Evolutionary conservation across 2,888 invertebrate genomes (phyloP).

Genomic region (Carcina quercana): DNA sequence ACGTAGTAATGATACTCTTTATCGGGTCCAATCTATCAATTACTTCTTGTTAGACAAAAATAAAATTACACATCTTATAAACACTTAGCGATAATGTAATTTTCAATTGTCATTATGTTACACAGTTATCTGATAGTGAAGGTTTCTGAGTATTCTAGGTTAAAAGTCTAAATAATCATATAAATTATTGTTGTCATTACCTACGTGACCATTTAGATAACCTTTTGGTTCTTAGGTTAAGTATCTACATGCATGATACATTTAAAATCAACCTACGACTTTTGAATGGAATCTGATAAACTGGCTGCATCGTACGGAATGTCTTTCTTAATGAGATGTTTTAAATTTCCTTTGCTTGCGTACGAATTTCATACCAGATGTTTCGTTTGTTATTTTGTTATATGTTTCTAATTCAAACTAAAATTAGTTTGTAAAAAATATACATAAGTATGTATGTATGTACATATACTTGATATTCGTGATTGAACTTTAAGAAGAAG

Average conservation of each 20-base stretch:
- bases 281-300: too few relatives aligned
- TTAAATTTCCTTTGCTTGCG: too few relatives aligned
- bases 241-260: background rate
- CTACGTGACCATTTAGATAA: constrained; percentile 7
- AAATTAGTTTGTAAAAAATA: too few relatives aligned
- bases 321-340: too few relatives aligned
- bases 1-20: constrained; percentile 29
- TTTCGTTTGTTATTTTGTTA: too few relatives aligned
- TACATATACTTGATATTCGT: background rate
- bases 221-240: constrained; percentile 12
- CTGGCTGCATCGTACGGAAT: too few relatives aligned
- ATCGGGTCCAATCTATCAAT: constrained; percentile 26
- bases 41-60: constrained; percentile 28
- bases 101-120: constrained; percentile 16
- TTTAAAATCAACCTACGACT: background rate
- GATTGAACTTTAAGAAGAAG: too few relatives aligned
- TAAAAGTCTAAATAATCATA: constrained; percentile 5
- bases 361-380: too few relatives aligned
- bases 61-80: constrained; percentile 23
- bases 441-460: background rate
- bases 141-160: constrained; percentile 7
- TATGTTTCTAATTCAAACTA: too few relatives aligned
- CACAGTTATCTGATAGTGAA: constrained; percentile 9
- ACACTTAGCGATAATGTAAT: constrained; percentile 15
- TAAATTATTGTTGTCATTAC: constrained; percentile 9